phyloP scores from a whole-genome alignment of 2,113 vertebrate genomes.

The Suricata suricatta region DNA sequence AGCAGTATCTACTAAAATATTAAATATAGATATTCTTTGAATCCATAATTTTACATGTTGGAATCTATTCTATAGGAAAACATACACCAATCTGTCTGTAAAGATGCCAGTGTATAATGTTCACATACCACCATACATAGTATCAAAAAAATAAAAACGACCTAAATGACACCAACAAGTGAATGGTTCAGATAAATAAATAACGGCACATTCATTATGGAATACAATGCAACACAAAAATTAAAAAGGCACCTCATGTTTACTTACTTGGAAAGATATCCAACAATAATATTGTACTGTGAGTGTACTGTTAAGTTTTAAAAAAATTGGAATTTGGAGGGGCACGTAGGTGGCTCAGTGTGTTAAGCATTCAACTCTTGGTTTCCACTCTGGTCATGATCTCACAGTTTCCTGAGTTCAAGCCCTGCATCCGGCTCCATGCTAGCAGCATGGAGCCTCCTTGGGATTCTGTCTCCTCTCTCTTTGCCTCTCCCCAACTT shows the following conservation, averaged over 20 bases:
- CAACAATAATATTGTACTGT: neutral
- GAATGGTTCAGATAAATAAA: neutral
- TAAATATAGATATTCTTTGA: neutral
- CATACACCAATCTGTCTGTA: neutral
- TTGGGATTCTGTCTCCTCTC: too few relatives aligned
- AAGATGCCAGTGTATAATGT: neutral
- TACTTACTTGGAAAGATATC: neutral
- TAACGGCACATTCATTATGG: neutral
- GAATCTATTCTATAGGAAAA: neutral
- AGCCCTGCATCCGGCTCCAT: too few relatives aligned
- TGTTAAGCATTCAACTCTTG: too few relatives aligned
- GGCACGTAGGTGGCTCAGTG: too few relatives aligned
- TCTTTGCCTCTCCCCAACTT: too few relatives aligned
- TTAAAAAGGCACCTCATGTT: neutral
- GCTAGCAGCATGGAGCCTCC: too few relatives aligned
- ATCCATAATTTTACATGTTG: neutral
- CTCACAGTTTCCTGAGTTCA: too few relatives aligned
- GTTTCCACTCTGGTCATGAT: too few relatives aligned
- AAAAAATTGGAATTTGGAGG: too few relatives aligned
- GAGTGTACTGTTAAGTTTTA: neutral
- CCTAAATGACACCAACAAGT: neutral
- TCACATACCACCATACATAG: neutral
- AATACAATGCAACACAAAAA: neutral
- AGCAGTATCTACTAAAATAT: conserved; percentile 2
- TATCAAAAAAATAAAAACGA: neutral